These are phyloP conservation scores for Notodonta ziczac DNA, from an alignment of 2,888 invertebrate genomes.

Conservation along the genomic window DNA sequence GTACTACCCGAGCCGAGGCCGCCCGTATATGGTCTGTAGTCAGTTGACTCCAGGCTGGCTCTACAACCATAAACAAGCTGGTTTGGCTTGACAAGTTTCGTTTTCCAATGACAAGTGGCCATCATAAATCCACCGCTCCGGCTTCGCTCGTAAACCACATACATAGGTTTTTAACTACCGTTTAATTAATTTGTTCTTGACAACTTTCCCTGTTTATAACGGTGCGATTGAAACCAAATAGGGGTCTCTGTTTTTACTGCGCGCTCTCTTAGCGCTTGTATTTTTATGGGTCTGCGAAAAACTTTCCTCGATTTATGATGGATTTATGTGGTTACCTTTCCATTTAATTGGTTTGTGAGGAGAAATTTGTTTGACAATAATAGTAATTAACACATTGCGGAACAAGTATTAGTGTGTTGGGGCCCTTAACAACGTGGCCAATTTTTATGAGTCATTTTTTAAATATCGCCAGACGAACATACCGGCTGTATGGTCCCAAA, in stretches of 20 bases:
- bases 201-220: conserved; percentile 34
- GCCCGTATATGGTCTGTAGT: too few species aligned
- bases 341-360: neutral
- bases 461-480: too few species aligned
- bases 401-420: too few species aligned
- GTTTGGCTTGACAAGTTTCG: neutral
- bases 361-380: neutral
- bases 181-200: conserved; percentile 55
- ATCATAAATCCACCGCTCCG: neutral
- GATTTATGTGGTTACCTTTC: neutral
- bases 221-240: neutral
- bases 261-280: neutral
- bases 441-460: too few species aligned
- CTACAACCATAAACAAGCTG: too few species aligned
- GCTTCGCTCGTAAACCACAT: conserved; percentile 8
- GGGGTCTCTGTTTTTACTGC: neutral
- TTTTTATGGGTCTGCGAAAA: neutral
- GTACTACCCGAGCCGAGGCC: too few species aligned
- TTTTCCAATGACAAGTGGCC: neutral
- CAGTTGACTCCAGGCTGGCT: too few species aligned
- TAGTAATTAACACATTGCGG: neutral
- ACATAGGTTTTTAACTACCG: conserved; percentile 50
- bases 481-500: too few species aligned
- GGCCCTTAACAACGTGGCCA: too few species aligned
- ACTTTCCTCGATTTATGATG: neutral